Evolutionary conservation across 2,888 invertebrate species (phyloP), one percentile per base, ranked within the genome.

Genomic region (Diaphora mendica): DNA sequence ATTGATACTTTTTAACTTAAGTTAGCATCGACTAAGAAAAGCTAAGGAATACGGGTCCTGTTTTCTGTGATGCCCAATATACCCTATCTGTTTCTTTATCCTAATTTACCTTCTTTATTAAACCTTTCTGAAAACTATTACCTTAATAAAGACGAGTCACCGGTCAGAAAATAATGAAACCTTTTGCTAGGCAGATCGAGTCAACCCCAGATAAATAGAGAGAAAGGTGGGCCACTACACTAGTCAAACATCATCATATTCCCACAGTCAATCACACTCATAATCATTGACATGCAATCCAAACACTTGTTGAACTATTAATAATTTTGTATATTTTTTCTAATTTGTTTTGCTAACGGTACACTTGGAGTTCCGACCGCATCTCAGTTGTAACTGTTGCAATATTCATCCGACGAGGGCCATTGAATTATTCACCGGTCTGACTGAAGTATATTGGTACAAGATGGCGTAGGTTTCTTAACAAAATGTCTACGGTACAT

Each of bases 341-440:
- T 30, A 26, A 30, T 44, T 71, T 71, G 48, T 48, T 68, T 73
- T 65, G 65, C 73, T 70, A 23, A 42, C 73, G 30, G 20, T 70
- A 66, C 64, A 15, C 9, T 48, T 7, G 17, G 33, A 64, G 64
- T 51, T 68, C 35, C 62, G 39, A 62, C 74, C 35, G 71, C 67
- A 72, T 64, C 64, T 70, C 72, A 51, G 70, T 55, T 51, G 55
- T 62, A 64, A 62, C 75, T 75, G 62, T 77, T 82, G 75, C 73
- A 82, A 77, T 79, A 82, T 82, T 82, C 71, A 81, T 33, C 73
- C 42, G 64, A 74, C 71, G 68, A 69, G 74, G 55, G 51, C 39
- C 76, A 75, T 76, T 82, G 75, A 82, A 82, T 82, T 74, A 82
- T 82, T 82, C 71, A 82, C 71, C 62, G 48, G 33, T 72, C 55